Base-by-base conservation (phyloP, 2,113 vertebrate genomes). In the Sander lucioperca region DNA sequence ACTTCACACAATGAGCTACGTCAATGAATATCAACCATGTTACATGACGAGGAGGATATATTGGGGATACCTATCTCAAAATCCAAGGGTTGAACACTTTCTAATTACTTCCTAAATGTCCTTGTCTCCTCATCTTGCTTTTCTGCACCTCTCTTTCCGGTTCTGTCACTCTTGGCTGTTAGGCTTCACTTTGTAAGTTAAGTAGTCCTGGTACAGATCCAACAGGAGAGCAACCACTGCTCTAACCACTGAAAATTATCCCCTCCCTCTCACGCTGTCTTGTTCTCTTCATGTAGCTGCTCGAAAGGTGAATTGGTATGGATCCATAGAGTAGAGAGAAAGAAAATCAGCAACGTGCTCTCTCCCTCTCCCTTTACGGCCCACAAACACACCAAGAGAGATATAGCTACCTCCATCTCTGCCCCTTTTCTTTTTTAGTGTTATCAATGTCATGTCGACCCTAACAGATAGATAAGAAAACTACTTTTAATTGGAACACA, bases 281-380 rank as follows among this genome's bases (percentile, higher is more conserved):
- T 25, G 36, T 75, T 72, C 56, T 30, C 45, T 76, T 67, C 30
- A 25, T 43, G 50, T 15, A 61, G 71, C 48, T 19, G 23, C 63
- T 80, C 6, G 0, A 67, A 67, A 80, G 56, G 59, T 56, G 69
- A 86, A 88, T 82, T 82, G 72, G 63, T 82, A 83, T 86, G 79
- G 79, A 91, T 90, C 84, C 57, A 80, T n/a, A 47, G 14, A 73
- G 57, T 43, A 19, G 21, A 61, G 70, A 83, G 12, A 57, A 56
- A 67, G 10, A 57, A 14, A 85, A 66, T 43, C 10, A 61, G 19
- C 59, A 67, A 45, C 70, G 54, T 39, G n/a, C 51, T 56, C 25
- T 27, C 61, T 16, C 7, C 16, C 23, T 33, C 56, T 59, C 14
- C 7, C 45, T 70, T 70, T 25, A n/a, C 19, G 33, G 54, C 23